Percentiles rank a stretch among this genome's conserved stretches.
These are phyloP conservation scores for Orthosia cruda DNA, from an alignment of 2,888 invertebrate genomes.

Conservation along the genomic window DNA sequence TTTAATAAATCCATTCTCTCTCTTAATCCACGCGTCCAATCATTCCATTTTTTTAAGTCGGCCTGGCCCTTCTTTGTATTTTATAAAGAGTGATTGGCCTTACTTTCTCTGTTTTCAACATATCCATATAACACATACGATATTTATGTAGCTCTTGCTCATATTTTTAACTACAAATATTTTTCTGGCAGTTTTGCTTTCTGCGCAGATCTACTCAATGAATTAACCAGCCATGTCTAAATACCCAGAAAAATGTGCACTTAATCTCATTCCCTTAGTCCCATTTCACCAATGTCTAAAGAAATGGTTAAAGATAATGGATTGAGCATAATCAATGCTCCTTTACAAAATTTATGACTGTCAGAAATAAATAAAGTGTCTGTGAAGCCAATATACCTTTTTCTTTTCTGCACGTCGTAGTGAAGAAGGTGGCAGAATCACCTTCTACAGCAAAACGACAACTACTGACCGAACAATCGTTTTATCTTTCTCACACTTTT, in stretches of 20 bases:
- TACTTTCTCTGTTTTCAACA: too few relatives aligned
- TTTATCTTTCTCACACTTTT: neutral
- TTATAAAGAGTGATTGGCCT: too few relatives aligned
- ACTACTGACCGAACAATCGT: neutral
- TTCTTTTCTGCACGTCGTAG: neutral
- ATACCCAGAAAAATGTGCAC: neutral
- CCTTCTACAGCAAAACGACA: neutral
- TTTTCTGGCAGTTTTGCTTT: neutral
- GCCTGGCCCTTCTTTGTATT: too few relatives aligned
- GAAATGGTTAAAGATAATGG: neutral
- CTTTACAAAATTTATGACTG: neutral
- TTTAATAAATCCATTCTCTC: neutral
- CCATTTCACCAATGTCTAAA: conserved; percentile 40
- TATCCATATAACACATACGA: too few relatives aligned
- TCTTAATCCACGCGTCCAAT: neutral
- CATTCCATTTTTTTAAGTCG: too few relatives aligned
- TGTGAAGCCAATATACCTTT: neutral
- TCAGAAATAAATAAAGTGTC: neutral
- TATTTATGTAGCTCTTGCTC: too few relatives aligned
- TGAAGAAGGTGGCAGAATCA: neutral
- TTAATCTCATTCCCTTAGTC: too few relatives aligned
- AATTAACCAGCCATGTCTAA: neutral
- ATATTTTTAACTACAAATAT: neutral
- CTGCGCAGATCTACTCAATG: too few relatives aligned
- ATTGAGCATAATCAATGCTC: neutral